Conservation (phyloP, 2,888 invertebrate genomes). For the Netelia virgata region DNA sequence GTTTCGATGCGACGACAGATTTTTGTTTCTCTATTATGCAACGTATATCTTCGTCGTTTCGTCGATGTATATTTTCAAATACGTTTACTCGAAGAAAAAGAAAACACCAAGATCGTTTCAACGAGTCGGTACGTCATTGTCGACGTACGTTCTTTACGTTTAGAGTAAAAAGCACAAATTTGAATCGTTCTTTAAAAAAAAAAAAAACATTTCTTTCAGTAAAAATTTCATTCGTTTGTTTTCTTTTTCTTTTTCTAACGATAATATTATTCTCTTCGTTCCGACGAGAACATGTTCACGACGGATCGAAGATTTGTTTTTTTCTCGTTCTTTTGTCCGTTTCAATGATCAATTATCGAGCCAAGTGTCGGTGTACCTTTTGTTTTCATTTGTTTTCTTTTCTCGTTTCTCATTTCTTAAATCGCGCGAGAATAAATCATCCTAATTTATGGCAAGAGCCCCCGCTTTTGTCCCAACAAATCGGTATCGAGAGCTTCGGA, state of each 20-base stretch:
- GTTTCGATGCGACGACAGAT: background rate
- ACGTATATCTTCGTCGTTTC: background rate
- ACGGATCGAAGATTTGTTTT: background rate
- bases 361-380: slow-evolving; percentile 17
- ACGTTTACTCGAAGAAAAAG: too few relatives aligned
- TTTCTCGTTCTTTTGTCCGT: slow-evolving; percentile 5
- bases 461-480: background rate
- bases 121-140: background rate
- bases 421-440: background rate
- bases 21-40: slow-evolving; percentile 5
- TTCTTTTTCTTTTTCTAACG: slow-evolving; percentile 14
- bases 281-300: background rate
- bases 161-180: too few relatives aligned
- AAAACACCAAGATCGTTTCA: background rate
- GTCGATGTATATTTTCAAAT: background rate
- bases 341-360: slow-evolving; percentile 22
- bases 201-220: background rate
- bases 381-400: background rate
- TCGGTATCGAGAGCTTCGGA: background rate
- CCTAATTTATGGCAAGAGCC: background rate
- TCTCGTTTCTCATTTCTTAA: too few relatives aligned
- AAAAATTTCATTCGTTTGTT: background rate
- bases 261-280: background rate
- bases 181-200: too few relatives aligned
- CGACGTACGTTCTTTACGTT: too few relatives aligned